These are phyloP conservation scores for Peromyscus polionotus DNA, from an alignment of 2,113 vertebrate genomes.

Conservation along the genomic window DNA sequence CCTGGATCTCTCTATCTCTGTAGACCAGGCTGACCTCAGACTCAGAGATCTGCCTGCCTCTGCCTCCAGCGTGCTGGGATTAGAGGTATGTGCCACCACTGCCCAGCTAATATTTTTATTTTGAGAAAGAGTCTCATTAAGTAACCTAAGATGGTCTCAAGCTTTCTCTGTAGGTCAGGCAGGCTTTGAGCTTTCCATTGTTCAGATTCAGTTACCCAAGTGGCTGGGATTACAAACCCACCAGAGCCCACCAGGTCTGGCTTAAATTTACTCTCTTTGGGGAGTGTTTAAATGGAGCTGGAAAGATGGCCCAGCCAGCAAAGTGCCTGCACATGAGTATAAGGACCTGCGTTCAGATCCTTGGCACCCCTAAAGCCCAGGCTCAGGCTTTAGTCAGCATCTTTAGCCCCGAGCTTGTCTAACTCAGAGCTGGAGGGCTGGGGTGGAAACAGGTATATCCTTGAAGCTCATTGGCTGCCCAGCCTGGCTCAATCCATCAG, in stretches of 20 bases:
- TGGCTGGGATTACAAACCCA: not conserved
- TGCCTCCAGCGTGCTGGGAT: not conserved
- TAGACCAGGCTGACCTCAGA: not conserved
- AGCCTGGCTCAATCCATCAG: not conserved
- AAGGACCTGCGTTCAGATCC: not conserved
- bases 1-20: not conserved
- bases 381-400: not conserved
- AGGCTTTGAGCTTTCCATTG: not conserved
- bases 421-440: not conserved
- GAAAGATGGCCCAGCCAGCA: not conserved
- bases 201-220: not conserved
- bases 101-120: not conserved
- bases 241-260: no score
- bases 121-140: not conserved
- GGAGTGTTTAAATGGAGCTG: not conserved
- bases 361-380: not conserved
- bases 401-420: not conserved
- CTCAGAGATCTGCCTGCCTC: not conserved
- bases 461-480: not conserved
- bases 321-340: not conserved
- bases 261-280: not conserved
- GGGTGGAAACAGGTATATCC: not conserved
- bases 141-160: not conserved
- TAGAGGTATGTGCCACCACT: not conserved
- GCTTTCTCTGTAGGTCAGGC: not conserved